These are phyloP conservation scores for Synergus laeviventris DNA, from an alignment of 2,888 invertebrate genomes.

Conservation along the genomic window DNA sequence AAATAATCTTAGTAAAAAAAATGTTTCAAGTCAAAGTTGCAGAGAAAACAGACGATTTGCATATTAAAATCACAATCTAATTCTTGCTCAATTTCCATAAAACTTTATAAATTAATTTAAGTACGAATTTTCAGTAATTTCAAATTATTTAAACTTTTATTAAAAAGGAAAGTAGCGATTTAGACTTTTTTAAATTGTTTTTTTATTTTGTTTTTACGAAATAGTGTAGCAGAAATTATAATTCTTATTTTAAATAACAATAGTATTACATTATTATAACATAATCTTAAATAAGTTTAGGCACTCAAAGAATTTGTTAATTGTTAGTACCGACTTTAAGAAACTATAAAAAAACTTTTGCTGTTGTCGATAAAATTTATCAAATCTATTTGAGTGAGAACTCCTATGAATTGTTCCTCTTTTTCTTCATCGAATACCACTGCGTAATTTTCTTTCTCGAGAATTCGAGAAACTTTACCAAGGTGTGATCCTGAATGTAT, in stretches of 20 bases:
- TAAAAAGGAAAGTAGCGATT: too few species aligned
- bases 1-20: neutral
- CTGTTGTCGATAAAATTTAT: constrained; percentile 45
- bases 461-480: constrained; percentile 85
- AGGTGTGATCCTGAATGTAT: constrained; percentile 79
- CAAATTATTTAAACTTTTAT: too few species aligned
- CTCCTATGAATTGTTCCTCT: constrained; percentile 80
- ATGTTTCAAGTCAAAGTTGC: neutral
- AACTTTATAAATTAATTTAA: too few species aligned
- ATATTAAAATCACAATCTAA: too few species aligned
- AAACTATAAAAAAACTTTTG: constrained; percentile 1
- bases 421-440: constrained; percentile 79
- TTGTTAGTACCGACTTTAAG: neutral
- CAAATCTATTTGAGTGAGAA: constrained; percentile 76
- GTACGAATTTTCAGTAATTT: too few species aligned
- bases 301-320: neutral
- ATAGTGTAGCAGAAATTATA: too few species aligned
- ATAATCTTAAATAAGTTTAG: too few species aligned
- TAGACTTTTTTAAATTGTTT: too few species aligned
- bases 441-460: constrained; percentile 89
- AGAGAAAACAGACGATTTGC: neutral
- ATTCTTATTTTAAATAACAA: too few species aligned
- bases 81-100: too few species aligned
- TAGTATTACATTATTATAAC: too few species aligned
- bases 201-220: too few species aligned